A percentile compares a stretch with the other conserved stretches of the same genome.
Evolutionary conservation across 2,888 invertebrate genomes (phyloP).

Genomic region (Encarsia formosa): DNA sequence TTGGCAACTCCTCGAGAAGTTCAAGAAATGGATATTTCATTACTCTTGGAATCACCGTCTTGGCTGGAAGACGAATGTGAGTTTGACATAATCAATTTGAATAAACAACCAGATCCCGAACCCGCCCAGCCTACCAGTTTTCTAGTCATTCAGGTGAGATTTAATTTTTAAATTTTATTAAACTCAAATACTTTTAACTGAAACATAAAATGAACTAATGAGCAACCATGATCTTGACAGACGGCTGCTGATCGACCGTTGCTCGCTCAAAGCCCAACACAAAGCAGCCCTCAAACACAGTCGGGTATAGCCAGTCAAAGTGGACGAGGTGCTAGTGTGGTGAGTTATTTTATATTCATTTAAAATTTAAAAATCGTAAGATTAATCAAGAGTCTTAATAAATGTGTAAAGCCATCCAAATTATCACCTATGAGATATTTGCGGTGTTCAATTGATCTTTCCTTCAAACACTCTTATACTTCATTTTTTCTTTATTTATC

Average conservation of each 20-base stretch:
- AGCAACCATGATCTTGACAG: conserved; percentile 27
- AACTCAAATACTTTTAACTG: conserved; percentile 1
- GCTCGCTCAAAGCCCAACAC: conserved; percentile 55
- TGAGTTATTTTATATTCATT: conserved; percentile 53
- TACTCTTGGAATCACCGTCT: conserved; percentile 81
- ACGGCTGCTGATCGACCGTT: conserved; percentile 58
- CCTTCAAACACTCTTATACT: conserved; percentile 16
- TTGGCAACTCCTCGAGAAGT: conserved; percentile 94
- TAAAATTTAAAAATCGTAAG: conserved; percentile 13
- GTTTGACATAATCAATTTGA: conserved; percentile 84
- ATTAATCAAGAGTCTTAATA: conserved; percentile 20
- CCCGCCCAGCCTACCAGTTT: conserved; percentile 76
- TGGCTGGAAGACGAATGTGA: conserved; percentile 98
- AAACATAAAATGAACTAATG: neutral
- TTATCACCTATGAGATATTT: conserved; percentile 24
- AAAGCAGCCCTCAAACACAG: conserved; percentile 65
- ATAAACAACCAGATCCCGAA: conserved; percentile 65
- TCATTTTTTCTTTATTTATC: conserved; percentile 11
- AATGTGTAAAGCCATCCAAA: conserved; percentile 24
- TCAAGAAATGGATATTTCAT: conserved; percentile 95
- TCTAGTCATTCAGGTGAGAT: conserved; percentile 78
- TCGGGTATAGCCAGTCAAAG: conserved; percentile 74
- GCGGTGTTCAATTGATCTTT: conserved; percentile 21
- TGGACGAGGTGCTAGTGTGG: conserved; percentile 83
- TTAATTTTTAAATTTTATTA: neutral